Evolutionary conservation across 2,113 vertebrate genomes (phyloP).

Genomic region (Phaethon lepturus): DNA sequence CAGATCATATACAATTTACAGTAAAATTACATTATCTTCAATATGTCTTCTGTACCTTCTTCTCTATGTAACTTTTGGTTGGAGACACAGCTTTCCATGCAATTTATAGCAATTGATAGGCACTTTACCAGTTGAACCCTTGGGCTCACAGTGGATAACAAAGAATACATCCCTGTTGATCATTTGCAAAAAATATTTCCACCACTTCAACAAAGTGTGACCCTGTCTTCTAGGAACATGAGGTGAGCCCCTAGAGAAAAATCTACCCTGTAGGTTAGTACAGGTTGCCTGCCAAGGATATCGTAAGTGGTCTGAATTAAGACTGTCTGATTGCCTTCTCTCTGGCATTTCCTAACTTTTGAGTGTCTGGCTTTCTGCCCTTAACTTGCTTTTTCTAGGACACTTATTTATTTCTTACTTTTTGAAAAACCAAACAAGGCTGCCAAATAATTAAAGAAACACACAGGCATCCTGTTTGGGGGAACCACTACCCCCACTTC

Average conservation of each 20-base stretch:
- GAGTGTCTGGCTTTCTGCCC: not conserved
- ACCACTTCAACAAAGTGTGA: not conserved
- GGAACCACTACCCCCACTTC: not conserved
- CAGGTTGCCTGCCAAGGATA: not conserved
- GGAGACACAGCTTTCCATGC: not conserved
- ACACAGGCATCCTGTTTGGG: accelerated
- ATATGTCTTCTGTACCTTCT: not conserved
- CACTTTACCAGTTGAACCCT: not conserved
- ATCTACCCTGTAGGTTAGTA: not conserved
- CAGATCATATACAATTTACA: not conserved
- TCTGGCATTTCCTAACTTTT: not conserved
- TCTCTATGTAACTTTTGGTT: not conserved
- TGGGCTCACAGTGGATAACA: not conserved
- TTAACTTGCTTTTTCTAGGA: not conserved
- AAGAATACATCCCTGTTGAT: not conserved
- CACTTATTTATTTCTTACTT: not conserved
- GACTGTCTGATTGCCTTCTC: not conserved
- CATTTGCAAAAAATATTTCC: not conserved
- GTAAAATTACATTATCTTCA: not conserved
- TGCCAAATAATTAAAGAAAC: not conserved
- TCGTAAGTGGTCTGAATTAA: not conserved
- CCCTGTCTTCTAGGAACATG: not conserved
- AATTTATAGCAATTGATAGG: not conserved
- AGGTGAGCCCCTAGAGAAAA: not conserved
- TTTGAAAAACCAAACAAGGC: not conserved